Percentiles rank a stretch among this genome's conserved stretches.
These are phyloP conservation scores for Rynchops niger DNA, from an alignment of 2,113 vertebrate species.

Conservation along the genomic window DNA sequence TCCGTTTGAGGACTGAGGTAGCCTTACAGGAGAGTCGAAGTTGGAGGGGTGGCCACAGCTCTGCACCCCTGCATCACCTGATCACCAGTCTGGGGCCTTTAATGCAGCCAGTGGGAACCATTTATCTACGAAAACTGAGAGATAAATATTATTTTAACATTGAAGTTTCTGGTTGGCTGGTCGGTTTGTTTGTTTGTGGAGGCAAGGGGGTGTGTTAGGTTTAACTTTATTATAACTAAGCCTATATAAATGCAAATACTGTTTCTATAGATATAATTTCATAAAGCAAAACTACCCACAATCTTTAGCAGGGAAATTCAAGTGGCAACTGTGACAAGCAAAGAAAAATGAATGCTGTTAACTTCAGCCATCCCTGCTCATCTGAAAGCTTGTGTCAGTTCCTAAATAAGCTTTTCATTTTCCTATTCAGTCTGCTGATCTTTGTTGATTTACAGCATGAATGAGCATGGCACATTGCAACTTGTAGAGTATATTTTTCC, in stretches of 20 bases:
- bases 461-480: conserved; percentile 75
- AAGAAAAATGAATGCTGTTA: conserved; percentile 81
- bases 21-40: neutral
- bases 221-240: conserved; percentile 70
- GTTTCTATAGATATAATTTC: conserved; percentile 75
- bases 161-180: neutral
- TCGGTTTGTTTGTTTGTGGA: conserved; percentile 43
- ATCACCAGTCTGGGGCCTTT: neutral
- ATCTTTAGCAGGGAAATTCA: conserved; percentile 79
- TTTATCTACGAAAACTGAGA: neutral
- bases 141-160: neutral
- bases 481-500: conserved; percentile 76
- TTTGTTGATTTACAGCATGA: conserved; percentile 84
- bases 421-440: conserved; percentile 81
- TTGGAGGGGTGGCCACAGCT: neutral
- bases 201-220: conserved; percentile 35
- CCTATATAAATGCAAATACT: conserved; percentile 77
- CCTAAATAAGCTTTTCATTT: conserved; percentile 85
- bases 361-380: conserved; percentile 77
- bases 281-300: conserved; percentile 77
- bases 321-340: conserved; percentile 80
- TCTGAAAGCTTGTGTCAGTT: conserved; percentile 80
- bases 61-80: neutral
- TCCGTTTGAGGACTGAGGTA: neutral
- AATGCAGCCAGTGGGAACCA: neutral